Base-by-base conservation (phyloP, 35 echinoderm and acorn worm genomes). In the Stichopus chloronotus region DNA sequence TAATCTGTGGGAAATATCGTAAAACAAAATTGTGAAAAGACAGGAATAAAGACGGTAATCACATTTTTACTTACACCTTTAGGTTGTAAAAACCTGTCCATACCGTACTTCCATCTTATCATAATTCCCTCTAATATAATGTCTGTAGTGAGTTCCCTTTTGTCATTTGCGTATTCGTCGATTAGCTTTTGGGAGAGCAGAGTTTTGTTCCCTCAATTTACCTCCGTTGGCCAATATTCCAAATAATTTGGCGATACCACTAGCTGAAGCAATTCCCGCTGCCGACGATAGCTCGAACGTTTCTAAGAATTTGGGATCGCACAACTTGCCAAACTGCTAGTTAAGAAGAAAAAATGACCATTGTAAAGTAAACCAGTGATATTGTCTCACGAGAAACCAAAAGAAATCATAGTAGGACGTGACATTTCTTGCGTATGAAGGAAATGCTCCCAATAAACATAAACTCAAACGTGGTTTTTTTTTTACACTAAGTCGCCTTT, bases 151-250 rank as follows among this genome's bases (percentile, higher is more conserved):
- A 55, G 84, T 55, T 24, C 84, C 19, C 61, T 63, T 88, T 63
- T 88, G 52, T 88, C 57, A 69, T 88, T 14, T 16, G 5, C 19
- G 63, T 88, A 86, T 69, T 86, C 82, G 52, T 93, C 59, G 4
- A 93, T 22, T 52, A 85, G 7, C 5, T 12, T 7, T 87, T 71
- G 24, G 3, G 81, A 87, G 8, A 93, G 60, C 7, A 93, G 14
- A 4, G 30, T 93, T 55, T 87, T 93, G n/a, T 83, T 83, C 7
- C 77, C 21, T n/a, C 5, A 57, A 5, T 25, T 60, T 59, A 7
- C 95, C 95, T 24, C 88, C 92, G 65, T 94, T 94, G 53, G 95
- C 92, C 7, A 96, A 13, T 7, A 96, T 94, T 9, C 92, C 95
- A 65, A 91, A 96, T 6, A 98, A 58, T 88, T 95, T 95, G 1